Conservation (phyloP, 2,113 vertebrate genomes). For the Illadopsis cleaveri region DNA sequence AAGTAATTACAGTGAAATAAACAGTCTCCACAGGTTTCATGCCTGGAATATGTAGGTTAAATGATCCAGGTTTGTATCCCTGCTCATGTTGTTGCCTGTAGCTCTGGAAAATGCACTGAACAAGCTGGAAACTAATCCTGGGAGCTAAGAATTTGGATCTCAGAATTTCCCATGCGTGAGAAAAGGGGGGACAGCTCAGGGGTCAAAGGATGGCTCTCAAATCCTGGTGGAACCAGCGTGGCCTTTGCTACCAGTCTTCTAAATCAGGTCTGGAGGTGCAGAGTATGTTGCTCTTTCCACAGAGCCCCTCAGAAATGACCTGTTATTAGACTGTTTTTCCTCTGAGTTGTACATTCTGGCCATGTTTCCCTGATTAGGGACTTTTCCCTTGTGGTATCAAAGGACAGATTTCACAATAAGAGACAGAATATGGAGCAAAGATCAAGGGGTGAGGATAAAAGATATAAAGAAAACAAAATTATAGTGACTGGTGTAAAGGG, state of each 20-base stretch:
- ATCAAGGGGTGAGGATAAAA: not conserved
- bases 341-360: not conserved
- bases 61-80: not conserved
- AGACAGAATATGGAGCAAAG: not conserved
- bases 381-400: not conserved
- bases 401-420: not conserved
- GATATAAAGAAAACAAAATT: not conserved
- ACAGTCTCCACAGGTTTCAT: not conserved
- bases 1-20: not conserved
- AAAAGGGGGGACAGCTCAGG: not conserved
- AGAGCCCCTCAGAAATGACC: not conserved
- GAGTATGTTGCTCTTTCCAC: not conserved
- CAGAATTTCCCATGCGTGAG: not conserved
- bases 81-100: not conserved
- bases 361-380: not conserved
- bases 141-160: not conserved
- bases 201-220: not conserved
- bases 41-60: not conserved
- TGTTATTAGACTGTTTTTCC: not conserved
- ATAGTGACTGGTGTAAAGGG: not conserved
- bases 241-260: not conserved
- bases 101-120: not conserved
- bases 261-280: not conserved
- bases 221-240: not conserved
- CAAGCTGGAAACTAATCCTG: not conserved